Conservation (phyloP, 2,888 invertebrate species). For the Deilephila porcellus region DNA sequence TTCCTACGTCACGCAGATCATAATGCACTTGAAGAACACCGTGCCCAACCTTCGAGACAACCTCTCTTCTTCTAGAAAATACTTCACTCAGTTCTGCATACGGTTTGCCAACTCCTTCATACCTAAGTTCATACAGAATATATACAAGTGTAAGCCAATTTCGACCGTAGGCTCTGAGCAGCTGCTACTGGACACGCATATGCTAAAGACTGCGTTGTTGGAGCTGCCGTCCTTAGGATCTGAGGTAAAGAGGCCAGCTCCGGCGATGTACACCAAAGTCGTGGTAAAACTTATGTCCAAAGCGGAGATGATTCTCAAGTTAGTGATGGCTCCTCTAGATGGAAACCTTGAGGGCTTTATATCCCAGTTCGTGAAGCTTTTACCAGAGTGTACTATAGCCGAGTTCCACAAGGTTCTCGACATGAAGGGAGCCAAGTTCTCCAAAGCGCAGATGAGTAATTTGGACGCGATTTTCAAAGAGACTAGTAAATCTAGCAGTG, state of each 20-base stretch:
- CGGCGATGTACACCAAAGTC: constrained; percentile 93
- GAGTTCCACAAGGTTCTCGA: constrained; percentile 98
- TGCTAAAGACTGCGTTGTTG: constrained; percentile 96
- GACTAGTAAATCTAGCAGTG: constrained; percentile 42
- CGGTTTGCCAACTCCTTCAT: constrained; percentile 98
- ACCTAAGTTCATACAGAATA: constrained; percentile 95
- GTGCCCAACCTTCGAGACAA: constrained; percentile 96
- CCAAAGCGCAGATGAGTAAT: constrained; percentile 61
- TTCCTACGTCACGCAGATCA: constrained; percentile 95
- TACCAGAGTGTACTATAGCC: constrained; percentile 94
- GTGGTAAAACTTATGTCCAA: constrained; percentile 97
- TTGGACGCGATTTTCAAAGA: constrained; percentile 67
- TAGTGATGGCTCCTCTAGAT: constrained; percentile 97
- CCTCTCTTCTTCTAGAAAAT: constrained; percentile 95
- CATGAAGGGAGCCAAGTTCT: constrained; percentile 92
- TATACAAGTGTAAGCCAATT: constrained; percentile 96
- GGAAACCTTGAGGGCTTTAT: constrained; percentile 89
- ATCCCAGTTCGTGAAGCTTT: constrained; percentile 93
- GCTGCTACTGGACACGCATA: constrained; percentile 95
- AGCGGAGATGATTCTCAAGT: constrained; percentile 99
- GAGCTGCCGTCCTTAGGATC: constrained; percentile 97
- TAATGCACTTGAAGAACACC: constrained; percentile 92
- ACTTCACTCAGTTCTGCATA: constrained; percentile 98
- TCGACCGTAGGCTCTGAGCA: constrained; percentile 97
- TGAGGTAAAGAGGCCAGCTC: constrained; percentile 94